Conservation (phyloP, 2,797 vertebrate species). For the Prunella strophiata region DNA sequence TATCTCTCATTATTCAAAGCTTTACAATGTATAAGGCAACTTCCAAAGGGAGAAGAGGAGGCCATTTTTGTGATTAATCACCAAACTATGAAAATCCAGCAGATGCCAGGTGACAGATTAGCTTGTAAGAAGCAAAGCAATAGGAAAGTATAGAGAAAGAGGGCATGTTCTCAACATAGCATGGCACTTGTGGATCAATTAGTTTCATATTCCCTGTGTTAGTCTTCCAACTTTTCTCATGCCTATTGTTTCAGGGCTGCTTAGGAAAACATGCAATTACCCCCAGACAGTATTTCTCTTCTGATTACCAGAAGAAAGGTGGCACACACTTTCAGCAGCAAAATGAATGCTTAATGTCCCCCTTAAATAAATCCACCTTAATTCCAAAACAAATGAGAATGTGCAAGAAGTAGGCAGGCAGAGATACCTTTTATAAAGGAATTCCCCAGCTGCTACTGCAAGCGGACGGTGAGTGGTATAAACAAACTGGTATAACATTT, state of each 20-base stretch:
- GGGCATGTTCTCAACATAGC: not conserved
- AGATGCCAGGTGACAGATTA: constrained; percentile 44
- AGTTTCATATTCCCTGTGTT: not conserved
- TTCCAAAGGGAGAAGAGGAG: constrained; percentile 46
- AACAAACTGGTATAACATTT: constrained; percentile 86
- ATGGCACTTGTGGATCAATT: not conserved
- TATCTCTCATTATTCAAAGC: constrained; percentile 39
- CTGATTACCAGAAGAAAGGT: constrained; percentile 1
- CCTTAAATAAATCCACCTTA: constrained; percentile 17
- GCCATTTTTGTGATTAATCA: constrained; percentile 54
- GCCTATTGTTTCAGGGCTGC: not conserved
- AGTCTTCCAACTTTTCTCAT: not conserved
- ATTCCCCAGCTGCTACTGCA: constrained; percentile 86
- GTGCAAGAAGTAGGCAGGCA: constrained; percentile 5
- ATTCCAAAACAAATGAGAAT: not conserved
- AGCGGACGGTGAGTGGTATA: constrained; percentile 89
- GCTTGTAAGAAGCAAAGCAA: not conserved
- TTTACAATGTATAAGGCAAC: constrained; percentile 28
- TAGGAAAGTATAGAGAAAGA: constrained; percentile 1
- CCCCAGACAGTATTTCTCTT: not conserved
- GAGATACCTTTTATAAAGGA: constrained; percentile 86
- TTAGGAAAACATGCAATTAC: not conserved
- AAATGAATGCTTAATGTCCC: not conserved
- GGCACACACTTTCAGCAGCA: not conserved
- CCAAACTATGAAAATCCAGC: constrained; percentile 30